Base-by-base conservation (phyloP, 2,888 invertebrate genomes). In the Mesorhabditis belari region DNA sequence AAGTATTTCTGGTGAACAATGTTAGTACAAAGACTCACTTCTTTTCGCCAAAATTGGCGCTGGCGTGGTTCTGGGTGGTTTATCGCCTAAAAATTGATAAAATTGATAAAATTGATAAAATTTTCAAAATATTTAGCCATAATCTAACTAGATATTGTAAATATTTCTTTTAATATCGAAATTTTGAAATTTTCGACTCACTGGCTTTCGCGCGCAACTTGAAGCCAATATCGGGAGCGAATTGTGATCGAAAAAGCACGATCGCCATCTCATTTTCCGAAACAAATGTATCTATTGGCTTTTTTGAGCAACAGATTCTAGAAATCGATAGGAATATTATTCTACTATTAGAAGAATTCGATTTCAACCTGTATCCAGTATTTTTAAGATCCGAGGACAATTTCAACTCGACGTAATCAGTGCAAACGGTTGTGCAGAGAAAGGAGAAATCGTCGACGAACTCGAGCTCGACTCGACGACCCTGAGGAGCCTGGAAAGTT, bases 191-290 rank as follows among this genome's bases (percentile, higher is more conserved):
- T 5, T n/a, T 23, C 12, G 26, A 59, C 68, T 62, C 19, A 76
- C 76, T 71, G 3, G 67, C 58, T 58, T 69, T 55, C 3, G 64
- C 65, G 44, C 69, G 67, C 12, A 74, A 62, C 53, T 70, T 71
- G 61, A 78, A 77, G 3, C 79, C 80, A 29, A 76, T 60, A 51
- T 77, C 78, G 0, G 53, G 60, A 5, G 74, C 67, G 2, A 70
- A 61, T 54, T 74, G 73, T 1, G 80, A 69, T 5, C 74, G 69
- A 67, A 80, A 80, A 90, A 94, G 86, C 87, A 91, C 74, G 49
- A 71, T 91, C 0, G 92, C 84, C 88, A 91, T 58, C 88, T 92
- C 74, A 90, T 92, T 61, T 91, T 93, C 90, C 91, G 94, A 94
- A 90, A 93, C 76, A 91, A 94, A 85, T 90, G 91, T 85, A 90